Evolutionary conservation across 2,113 vertebrate genomes (phyloP).

Genomic region (Sebastes schlegelii): DNA sequence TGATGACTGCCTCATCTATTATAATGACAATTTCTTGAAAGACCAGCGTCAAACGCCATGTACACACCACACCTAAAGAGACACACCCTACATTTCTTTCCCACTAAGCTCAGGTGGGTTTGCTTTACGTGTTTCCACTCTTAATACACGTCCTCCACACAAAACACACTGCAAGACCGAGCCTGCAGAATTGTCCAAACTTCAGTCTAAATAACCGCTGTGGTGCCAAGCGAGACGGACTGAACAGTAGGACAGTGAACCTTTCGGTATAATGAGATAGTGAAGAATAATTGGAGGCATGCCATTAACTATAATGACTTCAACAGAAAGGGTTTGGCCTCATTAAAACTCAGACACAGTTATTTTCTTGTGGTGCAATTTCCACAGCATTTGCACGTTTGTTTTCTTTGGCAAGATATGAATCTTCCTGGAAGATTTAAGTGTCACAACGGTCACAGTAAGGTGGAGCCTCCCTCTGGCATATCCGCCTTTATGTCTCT

Average conservation of each 20-base stretch:
- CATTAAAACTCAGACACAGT: neutral
- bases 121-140: neutral
- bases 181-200: constrained; percentile 24
- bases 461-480: constrained; percentile 14
- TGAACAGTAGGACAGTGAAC: constrained; percentile 15
- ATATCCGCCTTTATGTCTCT: neutral
- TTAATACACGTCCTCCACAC: neutral
- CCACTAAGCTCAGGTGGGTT: constrained; percentile 20
- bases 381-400: neutral
- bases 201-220: neutral
- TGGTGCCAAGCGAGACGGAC: neutral
- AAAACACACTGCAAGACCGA: constrained; percentile 49
- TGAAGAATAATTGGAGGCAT: neutral
- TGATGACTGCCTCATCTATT: neutral
- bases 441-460: neutral
- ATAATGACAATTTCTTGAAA: neutral
- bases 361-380: neutral
- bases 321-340: neutral
- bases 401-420: neutral
- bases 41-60: neutral
- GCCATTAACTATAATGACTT: neutral
- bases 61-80: constrained; percentile 28
- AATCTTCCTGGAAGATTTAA: neutral
- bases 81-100: constrained; percentile 41
- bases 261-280: neutral